A percentile compares a stretch with the other conserved stretches of the same genome.
Conservation (phyloP, 1,140 invertebrate species). For the Calephelis nemesis region DNA sequence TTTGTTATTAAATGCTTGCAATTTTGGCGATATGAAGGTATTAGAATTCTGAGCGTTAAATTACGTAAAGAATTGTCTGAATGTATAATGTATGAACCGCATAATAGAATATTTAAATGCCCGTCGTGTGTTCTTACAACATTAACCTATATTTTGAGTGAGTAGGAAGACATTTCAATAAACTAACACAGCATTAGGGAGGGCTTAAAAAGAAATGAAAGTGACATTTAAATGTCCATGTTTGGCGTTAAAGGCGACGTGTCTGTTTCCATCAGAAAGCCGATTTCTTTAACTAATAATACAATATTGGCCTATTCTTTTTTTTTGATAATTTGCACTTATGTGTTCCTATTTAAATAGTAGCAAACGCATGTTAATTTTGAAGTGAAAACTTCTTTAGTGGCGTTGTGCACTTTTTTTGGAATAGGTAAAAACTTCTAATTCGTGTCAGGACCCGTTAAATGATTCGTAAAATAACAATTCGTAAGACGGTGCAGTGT, state of each 20-base stretch:
- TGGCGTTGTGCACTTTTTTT: too few relatives aligned
- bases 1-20: constrained; percentile 33
- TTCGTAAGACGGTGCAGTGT: too few relatives aligned
- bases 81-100: constrained; percentile 17
- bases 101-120: constrained; percentile 7
- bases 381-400: too few relatives aligned
- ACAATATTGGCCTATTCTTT: too few relatives aligned
- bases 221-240: background rate
- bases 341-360: too few relatives aligned
- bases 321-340: too few relatives aligned
- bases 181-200: background rate
- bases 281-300: too few relatives aligned
- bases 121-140: constrained; percentile 6
- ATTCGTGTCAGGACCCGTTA: too few relatives aligned
- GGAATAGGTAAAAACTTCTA: too few relatives aligned
- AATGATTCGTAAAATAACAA: too few relatives aligned
- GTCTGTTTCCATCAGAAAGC: too few relatives aligned
- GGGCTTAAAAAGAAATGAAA: constrained; percentile 2
- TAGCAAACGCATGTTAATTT: too few relatives aligned
- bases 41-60: constrained; percentile 38
- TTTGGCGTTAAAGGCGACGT: background rate
- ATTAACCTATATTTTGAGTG: constrained; percentile 9
- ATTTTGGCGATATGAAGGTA: constrained; percentile 40
- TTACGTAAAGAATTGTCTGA: constrained; percentile 15
- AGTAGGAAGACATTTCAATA: constrained; percentile 11